Evolutionary conservation across 1,140 invertebrate genomes (phyloP).

Genomic region (Globodera rostochiensis): DNA sequence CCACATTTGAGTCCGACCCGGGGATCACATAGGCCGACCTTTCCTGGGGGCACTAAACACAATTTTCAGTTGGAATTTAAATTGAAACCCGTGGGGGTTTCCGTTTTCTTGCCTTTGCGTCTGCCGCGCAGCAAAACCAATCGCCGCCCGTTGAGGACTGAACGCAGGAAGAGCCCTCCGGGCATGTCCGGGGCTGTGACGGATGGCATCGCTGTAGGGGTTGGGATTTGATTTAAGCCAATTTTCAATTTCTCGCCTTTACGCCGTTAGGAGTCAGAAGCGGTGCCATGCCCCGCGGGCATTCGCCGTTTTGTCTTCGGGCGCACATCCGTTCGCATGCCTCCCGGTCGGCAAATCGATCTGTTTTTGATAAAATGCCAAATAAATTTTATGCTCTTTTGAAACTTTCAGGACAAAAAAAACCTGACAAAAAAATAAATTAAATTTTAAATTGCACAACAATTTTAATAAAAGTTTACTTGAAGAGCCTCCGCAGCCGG

Average conservation of each 20-base stretch:
- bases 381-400: no score
- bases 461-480: slow-evolving; percentile 16
- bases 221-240: background rate
- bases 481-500: slow-evolving; percentile 64
- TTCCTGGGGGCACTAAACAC: slow-evolving; percentile 55
- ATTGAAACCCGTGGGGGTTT: background rate
- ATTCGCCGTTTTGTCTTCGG: slow-evolving; percentile 47
- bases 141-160: slow-evolving; percentile 48
- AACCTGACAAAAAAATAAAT: background rate
- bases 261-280: slow-evolving; percentile 42
- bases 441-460: background rate
- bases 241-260: slow-evolving; percentile 27
- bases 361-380: background rate
- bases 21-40: slow-evolving; percentile 61
- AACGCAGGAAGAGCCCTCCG: slow-evolving; percentile 58
- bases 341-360: slow-evolving; percentile 51
- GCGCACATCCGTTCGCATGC: slow-evolving; percentile 56
- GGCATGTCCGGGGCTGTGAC: slow-evolving; percentile 32
- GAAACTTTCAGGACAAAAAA: background rate
- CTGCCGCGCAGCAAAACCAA: slow-evolving; percentile 56
- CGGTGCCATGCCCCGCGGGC: slow-evolving; percentile 62
- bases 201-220: slow-evolving; percentile 9
- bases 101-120: background rate
- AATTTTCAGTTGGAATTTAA: background rate
- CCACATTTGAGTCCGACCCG: slow-evolving; percentile 62